These are phyloP conservation scores for Eueremaeus valkanovi DNA, from an alignment of 2,888 invertebrate genomes.

Conservation along the genomic window DNA sequence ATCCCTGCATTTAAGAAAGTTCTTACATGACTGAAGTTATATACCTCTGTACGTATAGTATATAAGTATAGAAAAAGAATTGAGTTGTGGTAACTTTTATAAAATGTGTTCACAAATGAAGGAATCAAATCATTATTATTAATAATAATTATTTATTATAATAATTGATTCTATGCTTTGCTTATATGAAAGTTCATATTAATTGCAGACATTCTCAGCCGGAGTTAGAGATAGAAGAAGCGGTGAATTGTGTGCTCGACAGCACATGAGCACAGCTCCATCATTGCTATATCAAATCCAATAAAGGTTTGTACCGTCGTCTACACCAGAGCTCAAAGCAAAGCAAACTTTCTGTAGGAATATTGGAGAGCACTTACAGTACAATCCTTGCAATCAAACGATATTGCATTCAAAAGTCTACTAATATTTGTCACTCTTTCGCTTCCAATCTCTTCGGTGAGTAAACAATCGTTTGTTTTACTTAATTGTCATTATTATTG, in stretches of 20 bases:
- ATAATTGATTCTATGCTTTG: neutral
- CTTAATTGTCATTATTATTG: too few relatives aligned
- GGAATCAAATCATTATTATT: too few relatives aligned
- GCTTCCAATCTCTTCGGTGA: neutral
- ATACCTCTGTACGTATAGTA: too few relatives aligned
- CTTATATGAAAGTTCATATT: too few relatives aligned
- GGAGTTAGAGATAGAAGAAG: too few relatives aligned
- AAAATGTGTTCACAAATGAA: too few relatives aligned
- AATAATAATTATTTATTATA: too few relatives aligned
- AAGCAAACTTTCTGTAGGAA: neutral
- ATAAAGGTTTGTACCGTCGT: neutral
- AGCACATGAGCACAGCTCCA: conserved; percentile 31
- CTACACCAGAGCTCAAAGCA: neutral
- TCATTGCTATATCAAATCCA: neutral
- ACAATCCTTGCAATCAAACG: neutral
- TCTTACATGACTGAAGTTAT: too few relatives aligned
- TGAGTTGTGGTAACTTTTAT: too few relatives aligned
- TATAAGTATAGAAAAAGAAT: too few relatives aligned
- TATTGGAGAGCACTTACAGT: neutral
- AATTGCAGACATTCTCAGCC: neutral
- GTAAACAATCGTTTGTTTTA: neutral
- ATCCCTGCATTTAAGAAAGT: too few relatives aligned
- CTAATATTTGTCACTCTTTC: neutral
- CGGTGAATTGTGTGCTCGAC: neutral
- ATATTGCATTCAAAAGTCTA: neutral